phyloP scores from a whole-genome alignment of 2,113 vertebrate genomes.

The Panurus biarmicus region DNA sequence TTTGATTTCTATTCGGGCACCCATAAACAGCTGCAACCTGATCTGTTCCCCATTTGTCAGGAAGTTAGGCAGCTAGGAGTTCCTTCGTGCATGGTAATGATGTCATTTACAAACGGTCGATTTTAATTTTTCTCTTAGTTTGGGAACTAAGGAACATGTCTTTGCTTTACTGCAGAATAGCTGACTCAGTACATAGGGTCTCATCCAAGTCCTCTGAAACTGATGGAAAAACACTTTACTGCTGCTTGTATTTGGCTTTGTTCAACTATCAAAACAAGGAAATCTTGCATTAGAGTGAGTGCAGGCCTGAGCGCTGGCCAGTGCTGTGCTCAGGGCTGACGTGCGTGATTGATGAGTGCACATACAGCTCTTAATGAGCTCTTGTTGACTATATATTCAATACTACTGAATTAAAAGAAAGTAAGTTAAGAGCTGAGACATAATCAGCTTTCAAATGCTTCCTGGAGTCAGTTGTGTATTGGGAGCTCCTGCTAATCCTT shows the following conservation, averaged over 20 bases:
- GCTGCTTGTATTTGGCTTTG: neutral
- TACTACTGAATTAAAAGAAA: neutral
- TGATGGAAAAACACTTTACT: neutral
- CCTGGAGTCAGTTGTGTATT: neutral
- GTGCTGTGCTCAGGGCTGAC: rapidly evolving
- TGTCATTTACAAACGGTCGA: neutral
- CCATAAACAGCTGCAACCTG: conserved; percentile 20
- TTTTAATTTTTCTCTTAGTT: neutral
- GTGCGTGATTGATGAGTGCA: conserved; percentile 2
- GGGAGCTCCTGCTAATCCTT: neutral
- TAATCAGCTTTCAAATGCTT: neutral
- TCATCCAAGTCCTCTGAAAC: neutral
- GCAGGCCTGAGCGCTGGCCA: neutral
- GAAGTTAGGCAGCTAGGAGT: neutral
- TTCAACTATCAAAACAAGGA: neutral
- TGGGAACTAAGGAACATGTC: neutral
- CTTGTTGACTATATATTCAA: neutral
- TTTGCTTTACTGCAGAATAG: neutral
- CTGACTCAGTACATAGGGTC: neutral
- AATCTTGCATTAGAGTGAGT: neutral
- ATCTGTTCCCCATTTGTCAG: neutral
- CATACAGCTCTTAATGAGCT: conserved; percentile 41
- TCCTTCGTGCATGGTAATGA: neutral
- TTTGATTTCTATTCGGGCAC: conserved; percentile 22
- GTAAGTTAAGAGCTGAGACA: neutral